Conservation (phyloP, 2,888 invertebrate species). For the Margaritifera margaritifera region DNA sequence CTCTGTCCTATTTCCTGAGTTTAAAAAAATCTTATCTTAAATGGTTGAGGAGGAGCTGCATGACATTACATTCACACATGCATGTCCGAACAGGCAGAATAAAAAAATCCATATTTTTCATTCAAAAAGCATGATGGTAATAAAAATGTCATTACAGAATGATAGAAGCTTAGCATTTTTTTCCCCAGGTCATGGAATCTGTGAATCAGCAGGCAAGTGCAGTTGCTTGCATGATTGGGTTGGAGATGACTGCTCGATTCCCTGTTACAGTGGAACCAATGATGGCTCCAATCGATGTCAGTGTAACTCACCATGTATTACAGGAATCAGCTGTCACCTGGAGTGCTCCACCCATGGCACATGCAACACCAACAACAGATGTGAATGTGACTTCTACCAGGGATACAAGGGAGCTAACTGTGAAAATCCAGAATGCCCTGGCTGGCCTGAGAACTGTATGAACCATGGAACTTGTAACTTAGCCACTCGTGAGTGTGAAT, state of each 20-base stretch:
- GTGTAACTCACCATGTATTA: constrained; percentile 39
- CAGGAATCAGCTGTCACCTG: constrained; percentile 37
- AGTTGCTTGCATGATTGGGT: constrained; percentile 39
- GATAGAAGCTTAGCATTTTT: neutral
- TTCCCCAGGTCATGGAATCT: constrained; percentile 42
- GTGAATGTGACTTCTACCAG: constrained; percentile 48
- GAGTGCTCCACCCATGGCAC: constrained; percentile 47
- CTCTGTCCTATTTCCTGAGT: too few relatives aligned
- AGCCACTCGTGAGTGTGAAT: constrained; percentile 46
- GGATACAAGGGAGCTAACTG: constrained; percentile 53
- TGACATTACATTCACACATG: too few relatives aligned
- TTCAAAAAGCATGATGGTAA: too few relatives aligned
- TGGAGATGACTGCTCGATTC: constrained; percentile 46
- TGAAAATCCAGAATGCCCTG: constrained; percentile 50
- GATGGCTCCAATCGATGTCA: constrained; percentile 38
- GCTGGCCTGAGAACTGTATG: constrained; percentile 55
- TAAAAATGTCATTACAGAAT: too few relatives aligned
- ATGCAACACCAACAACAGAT: constrained; percentile 44
- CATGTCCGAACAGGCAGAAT: too few relatives aligned
- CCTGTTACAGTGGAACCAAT: constrained; percentile 54
- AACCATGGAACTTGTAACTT: constrained; percentile 51
- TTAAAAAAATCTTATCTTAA: too few relatives aligned
- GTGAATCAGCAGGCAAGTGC: constrained; percentile 44
- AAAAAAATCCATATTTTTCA: too few relatives aligned
- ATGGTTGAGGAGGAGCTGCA: too few relatives aligned